Evolutionary conservation across 2,888 invertebrate species (phyloP).

Genomic region (Diploptera punctata): DNA sequence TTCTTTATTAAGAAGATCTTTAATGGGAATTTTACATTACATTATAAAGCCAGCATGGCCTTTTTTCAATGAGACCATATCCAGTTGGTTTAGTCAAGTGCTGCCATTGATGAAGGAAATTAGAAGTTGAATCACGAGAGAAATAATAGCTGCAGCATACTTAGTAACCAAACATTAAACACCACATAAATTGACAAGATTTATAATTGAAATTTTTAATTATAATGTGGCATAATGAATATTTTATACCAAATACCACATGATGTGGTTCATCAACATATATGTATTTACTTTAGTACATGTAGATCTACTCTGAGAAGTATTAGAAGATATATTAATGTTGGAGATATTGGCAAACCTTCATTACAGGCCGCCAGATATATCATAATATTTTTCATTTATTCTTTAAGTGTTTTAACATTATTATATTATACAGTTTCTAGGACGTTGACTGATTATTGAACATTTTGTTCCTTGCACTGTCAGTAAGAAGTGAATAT

Average conservation of each 20-base stretch:
- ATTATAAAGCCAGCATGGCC: no score
- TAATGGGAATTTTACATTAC: no score
- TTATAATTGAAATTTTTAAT: no score
- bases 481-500: constrained; percentile 13
- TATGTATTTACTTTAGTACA: background rate
- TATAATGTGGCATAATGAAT: no score
- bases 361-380: constrained; percentile 57
- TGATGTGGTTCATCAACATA: background rate
- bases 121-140: no score
- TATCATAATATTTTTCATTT: constrained; percentile 30
- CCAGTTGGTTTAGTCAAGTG: no score
- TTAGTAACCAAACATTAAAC: no score
- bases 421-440: constrained; percentile 24
- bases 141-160: no score
- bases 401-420: constrained; percentile 15
- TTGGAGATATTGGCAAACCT: constrained; percentile 60
- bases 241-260: background rate
- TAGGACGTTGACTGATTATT: constrained; percentile 32
- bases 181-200: no score
- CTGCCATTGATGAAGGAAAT: no score
- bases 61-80: no score
- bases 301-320: background rate
- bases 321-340: constrained; percentile 27
- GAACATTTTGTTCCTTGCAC: constrained; percentile 29
- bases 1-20: no score